Conservation (phyloP, 2,113 vertebrate species). For the Prinia subflava region DNA sequence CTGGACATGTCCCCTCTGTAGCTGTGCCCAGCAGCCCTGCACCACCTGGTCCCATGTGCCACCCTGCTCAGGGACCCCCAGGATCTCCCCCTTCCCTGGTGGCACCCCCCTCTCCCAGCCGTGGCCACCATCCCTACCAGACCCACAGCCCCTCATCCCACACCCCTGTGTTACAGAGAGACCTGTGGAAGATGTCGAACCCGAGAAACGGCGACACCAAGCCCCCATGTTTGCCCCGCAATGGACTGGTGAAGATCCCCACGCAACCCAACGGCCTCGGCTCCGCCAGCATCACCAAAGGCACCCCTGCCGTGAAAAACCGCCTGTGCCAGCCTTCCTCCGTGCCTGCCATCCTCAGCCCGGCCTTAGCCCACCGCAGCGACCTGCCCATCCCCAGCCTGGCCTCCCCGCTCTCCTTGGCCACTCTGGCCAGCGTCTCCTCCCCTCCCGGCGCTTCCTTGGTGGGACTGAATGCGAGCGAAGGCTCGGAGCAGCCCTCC, state of each 20-base stretch:
- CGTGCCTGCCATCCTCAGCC: conserved; percentile 84
- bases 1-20: rapidly evolving
- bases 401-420: conserved; percentile 77
- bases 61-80: not conserved
- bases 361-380: conserved; percentile 82
- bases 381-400: conserved; percentile 79
- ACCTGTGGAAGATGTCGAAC: conserved; percentile 79
- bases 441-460: conserved; percentile 72
- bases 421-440: conserved; percentile 66
- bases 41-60: rapidly evolving
- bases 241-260: conserved; percentile 94
- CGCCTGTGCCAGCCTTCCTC: conserved; percentile 95
- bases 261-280: conserved; percentile 93
- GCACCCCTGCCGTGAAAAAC: conserved; percentile 95
- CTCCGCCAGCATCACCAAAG: conserved; percentile 98
- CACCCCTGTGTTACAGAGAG: conserved; percentile 46
- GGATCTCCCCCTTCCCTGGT: rapidly evolving
- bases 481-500: conserved; percentile 73
- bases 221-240: conserved; percentile 94
- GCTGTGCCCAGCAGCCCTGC: not conserved
- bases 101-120: not conserved
- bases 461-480: conserved; percentile 70
- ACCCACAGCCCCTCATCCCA: not conserved
- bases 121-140: rapidly evolving
- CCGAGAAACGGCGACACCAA: conserved; percentile 84